These are phyloP conservation scores for Artemisiospiza belli DNA, from an alignment of 2,113 vertebrate genomes.

Conservation along the genomic window DNA sequence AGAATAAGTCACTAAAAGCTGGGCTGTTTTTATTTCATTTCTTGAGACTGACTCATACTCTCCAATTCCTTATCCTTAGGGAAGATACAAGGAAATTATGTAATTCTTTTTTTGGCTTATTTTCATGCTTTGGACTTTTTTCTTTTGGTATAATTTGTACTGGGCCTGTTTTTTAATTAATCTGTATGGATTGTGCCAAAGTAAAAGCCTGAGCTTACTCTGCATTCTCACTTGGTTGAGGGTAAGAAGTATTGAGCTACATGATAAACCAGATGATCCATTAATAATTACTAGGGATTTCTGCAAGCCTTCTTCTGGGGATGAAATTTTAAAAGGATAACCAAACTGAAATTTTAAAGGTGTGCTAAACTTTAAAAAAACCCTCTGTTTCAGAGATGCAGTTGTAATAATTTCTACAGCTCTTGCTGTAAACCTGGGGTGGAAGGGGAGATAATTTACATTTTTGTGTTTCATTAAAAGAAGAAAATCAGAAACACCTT, in stretches of 20 bases:
- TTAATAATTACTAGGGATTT: background rate
- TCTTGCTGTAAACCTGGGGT: background rate
- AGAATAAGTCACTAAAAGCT: constrained; percentile 55
- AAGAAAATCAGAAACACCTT: background rate
- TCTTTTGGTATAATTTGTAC: constrained; percentile 40
- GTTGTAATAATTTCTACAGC: background rate
- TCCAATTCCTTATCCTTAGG: constrained; percentile 71
- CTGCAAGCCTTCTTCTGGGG: background rate
- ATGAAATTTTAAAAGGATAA: background rate
- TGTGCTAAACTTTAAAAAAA: background rate
- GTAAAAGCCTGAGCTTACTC: background rate
- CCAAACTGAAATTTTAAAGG: background rate
- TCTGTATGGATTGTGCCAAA: background rate
- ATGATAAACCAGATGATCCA: background rate
- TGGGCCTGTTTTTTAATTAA: constrained; percentile 61
- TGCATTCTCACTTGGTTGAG: background rate
- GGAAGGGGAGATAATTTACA: background rate
- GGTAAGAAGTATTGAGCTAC: background rate
- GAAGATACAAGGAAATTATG: constrained; percentile 78
- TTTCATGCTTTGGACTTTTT: constrained; percentile 45
- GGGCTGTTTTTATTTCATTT: constrained; percentile 71
- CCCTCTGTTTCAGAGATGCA: background rate
- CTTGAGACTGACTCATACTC: constrained; percentile 73
- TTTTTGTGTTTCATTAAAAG: background rate
- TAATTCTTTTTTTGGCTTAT: constrained; percentile 43